Evolutionary conservation across 2,888 invertebrate species (phyloP).

Genomic region (Frankliniella intonsa): DNA sequence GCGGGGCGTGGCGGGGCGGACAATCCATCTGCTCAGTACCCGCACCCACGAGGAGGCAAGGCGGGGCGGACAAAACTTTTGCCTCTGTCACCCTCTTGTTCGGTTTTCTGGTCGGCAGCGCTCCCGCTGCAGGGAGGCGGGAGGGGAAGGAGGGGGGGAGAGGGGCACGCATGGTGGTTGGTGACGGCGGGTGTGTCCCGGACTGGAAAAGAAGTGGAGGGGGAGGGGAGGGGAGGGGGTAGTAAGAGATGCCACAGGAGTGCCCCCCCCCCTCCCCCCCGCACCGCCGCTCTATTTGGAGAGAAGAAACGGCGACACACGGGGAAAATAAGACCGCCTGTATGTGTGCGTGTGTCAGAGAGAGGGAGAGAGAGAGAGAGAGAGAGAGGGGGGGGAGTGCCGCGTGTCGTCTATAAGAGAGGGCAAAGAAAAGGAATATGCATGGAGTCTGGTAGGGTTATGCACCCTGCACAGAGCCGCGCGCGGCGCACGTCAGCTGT

Average conservation of each 20-base stretch:
- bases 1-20: background rate
- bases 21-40: background rate
- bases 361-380: slow-evolving; percentile 8
- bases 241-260: too few species aligned
- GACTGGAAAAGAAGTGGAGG: background rate
- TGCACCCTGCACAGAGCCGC: background rate
- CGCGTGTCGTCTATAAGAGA: background rate
- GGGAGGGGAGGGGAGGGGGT: background rate
- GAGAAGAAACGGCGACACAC: background rate
- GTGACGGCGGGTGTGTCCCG: background rate
- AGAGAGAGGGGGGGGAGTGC: background rate
- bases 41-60: background rate
- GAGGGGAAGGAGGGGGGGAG: too few species aligned
- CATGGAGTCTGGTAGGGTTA: background rate
- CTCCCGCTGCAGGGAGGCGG: too few species aligned
- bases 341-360: background rate
- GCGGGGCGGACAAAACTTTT: too few species aligned
- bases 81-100: too few species aligned
- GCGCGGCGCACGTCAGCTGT: background rate
- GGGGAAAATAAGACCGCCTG: slow-evolving; percentile 7
- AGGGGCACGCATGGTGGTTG: too few species aligned
- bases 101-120: too few species aligned
- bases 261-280: background rate
- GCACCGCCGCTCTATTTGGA: background rate
- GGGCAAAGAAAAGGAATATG: slow-evolving; percentile 4